A percentile compares a stretch with the other conserved stretches of the same genome.
phyloP scores from a whole-genome alignment of 1,140 invertebrate species.

The Leptonema lineaticorne region DNA sequence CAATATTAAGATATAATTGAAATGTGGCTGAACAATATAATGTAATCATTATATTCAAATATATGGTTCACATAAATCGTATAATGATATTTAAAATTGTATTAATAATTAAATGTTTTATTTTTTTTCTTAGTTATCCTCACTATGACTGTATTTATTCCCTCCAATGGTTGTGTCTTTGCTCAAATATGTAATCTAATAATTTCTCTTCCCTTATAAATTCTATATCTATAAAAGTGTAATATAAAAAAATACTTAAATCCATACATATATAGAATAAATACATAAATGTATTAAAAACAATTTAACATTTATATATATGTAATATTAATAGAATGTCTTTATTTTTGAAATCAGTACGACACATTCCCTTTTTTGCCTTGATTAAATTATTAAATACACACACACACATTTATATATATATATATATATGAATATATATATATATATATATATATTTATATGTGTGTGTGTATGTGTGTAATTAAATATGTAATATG shows the following conservation, averaged over 20 bases:
- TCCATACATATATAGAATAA: too few relatives aligned
- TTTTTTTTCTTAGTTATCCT: background rate
- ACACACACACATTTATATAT: too few relatives aligned
- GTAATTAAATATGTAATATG: too few relatives aligned
- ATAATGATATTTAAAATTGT: background rate
- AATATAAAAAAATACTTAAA: background rate
- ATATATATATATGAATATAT: too few relatives aligned
- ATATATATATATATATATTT: too few relatives aligned
- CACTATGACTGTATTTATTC: conserved; percentile 24
- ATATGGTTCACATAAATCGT: background rate
- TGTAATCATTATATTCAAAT: background rate
- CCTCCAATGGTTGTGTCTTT: conserved; percentile 39
- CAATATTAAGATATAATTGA: background rate
- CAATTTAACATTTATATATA: background rate
- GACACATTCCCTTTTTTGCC: background rate
- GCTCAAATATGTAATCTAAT: conserved; percentile 28
- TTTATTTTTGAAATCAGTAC: background rate
- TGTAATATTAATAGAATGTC: background rate
- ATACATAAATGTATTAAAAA: background rate
- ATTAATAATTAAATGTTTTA: background rate
- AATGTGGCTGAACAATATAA: background rate
- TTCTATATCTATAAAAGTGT: background rate
- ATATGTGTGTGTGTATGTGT: too few relatives aligned
- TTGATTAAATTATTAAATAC: background rate
- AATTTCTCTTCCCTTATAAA: conserved; percentile 2